phyloP scores from a whole-genome alignment of 2,888 invertebrate genomes.

The Ormyrus thymus region DNA sequence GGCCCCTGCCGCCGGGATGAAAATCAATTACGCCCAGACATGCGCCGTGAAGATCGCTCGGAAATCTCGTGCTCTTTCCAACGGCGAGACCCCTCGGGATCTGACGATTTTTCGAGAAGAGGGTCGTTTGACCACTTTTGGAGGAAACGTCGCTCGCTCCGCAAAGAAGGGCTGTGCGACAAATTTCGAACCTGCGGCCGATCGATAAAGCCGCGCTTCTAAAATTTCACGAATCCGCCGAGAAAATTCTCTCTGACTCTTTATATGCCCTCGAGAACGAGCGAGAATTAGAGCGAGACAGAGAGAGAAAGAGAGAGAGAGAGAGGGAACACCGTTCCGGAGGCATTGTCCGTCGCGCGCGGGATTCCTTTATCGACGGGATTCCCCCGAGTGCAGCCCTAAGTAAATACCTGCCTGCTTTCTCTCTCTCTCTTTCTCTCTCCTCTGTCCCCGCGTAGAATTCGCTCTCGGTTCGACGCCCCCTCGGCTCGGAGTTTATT shows the following conservation, averaged over 20 bases:
- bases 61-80: no score
- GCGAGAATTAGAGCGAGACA: constrained; percentile 6
- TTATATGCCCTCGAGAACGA: not conserved
- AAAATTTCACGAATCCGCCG: constrained; percentile 12
- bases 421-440: constrained; percentile 14
- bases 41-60: no score
- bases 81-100: no score
- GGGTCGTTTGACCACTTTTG: no score
- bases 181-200: not conserved
- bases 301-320: constrained; percentile 5
- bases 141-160: not conserved
- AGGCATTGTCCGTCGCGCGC: constrained; percentile 42
- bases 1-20: no score
- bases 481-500: no score
- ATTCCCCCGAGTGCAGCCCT: not conserved
- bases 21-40: no score
- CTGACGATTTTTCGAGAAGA: no score
- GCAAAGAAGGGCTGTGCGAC: not conserved
- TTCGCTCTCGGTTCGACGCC: not conserved
- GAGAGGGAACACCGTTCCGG: not conserved
- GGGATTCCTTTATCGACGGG: constrained; percentile 45
- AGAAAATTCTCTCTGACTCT: constrained; percentile 6
- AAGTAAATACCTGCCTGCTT: constrained; percentile 44
- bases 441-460: not conserved
- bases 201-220: not conserved